A percentile compares a stretch with the other conserved stretches of the same genome.
Conservation (phyloP, 1,140 invertebrate genomes). For the Lamellibrachia luymesi region DNA sequence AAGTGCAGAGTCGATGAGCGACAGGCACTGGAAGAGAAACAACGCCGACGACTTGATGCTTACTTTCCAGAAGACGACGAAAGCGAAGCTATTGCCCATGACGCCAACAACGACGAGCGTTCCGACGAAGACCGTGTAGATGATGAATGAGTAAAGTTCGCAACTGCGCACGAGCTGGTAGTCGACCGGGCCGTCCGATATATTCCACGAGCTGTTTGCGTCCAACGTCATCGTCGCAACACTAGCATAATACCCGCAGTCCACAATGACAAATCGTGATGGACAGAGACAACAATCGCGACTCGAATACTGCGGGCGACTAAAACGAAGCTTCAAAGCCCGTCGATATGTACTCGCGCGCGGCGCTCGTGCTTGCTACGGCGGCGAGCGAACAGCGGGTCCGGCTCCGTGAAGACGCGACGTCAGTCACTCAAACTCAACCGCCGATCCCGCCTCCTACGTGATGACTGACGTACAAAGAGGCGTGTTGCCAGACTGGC, state of each 20-base stretch:
- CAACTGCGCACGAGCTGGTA: slow-evolving; percentile 5
- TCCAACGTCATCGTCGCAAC: not conserved
- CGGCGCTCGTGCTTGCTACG: too few species aligned
- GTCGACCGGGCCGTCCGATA: not conserved
- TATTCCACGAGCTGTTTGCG: not conserved
- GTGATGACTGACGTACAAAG: not conserved
- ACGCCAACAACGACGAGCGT: slow-evolving; percentile 22
- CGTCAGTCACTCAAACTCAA: not conserved
- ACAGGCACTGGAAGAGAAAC: slow-evolving; percentile 28
- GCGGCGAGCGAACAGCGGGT: not conserved
- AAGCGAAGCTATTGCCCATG: slow-evolving; percentile 24
- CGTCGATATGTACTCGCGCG: not conserved
- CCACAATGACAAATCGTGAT: not conserved
- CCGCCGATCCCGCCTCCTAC: not conserved
- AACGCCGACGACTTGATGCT: slow-evolving; percentile 26
- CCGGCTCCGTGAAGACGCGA: not conserved
- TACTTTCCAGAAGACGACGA: slow-evolving; percentile 19
- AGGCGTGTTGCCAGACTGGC: not conserved
- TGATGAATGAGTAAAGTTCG: slow-evolving; percentile 26
- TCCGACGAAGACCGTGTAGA: slow-evolving; percentile 22
- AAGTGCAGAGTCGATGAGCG: slow-evolving; percentile 24
- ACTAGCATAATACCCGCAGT: not conserved
- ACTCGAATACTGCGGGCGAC: not conserved
- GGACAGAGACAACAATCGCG: not conserved
- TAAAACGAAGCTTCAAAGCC: not conserved